Base-by-base conservation (phyloP, 2,113 vertebrate species). In the Ophiodon elongatus region DNA sequence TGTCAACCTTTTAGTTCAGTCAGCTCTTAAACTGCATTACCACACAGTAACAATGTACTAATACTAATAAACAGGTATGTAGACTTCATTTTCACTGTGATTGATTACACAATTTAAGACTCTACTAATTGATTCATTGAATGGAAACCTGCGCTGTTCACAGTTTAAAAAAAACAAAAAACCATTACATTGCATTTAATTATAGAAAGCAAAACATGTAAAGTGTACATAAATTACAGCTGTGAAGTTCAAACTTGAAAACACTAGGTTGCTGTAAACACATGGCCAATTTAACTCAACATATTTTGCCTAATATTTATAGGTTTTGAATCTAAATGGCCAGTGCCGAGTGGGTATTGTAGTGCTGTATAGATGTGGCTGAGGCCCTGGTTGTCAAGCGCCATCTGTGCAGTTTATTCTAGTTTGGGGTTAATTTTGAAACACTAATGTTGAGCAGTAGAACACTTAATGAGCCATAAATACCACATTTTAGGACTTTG, bases 381-480 rank as follows among this genome's bases (percentile, higher is more conserved):
- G 21, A 14, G 29, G 6, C 41, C 50, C 62, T 78, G 50, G 39
- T 74, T 85, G 74, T 57, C 23, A 1, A 66, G 78, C 17, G 57
- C 73, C 85, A 89, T 90, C 83, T 92, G 85, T 64, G 76, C 54
- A 73, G 31, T 82, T 91, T 68, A 71, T 77, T 85, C 47, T 57
- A 63, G 74, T 80, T 79, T 84, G 14, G 70, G 65, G 66, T 84
- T 77, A 47, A 85, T 84, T 41, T 87, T 87, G 75, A 83, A 89
- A 91, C 76, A 76, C 54, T 72, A 64, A 88, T 83, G 60, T 76
- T 80, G 71, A 86, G 82, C 72, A 74, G 66, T 59, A 33, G 25
- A 88, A 80, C 71, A 88, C 14, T 59, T 82, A 93, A 92, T 91
- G 82, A 84, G 87, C 72, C 85, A 84, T 89, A 81, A 87, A 93